These are phyloP conservation scores for Blastobasis lacticolella DNA, from an alignment of 2,888 invertebrate genomes.

Conservation along the genomic window DNA sequence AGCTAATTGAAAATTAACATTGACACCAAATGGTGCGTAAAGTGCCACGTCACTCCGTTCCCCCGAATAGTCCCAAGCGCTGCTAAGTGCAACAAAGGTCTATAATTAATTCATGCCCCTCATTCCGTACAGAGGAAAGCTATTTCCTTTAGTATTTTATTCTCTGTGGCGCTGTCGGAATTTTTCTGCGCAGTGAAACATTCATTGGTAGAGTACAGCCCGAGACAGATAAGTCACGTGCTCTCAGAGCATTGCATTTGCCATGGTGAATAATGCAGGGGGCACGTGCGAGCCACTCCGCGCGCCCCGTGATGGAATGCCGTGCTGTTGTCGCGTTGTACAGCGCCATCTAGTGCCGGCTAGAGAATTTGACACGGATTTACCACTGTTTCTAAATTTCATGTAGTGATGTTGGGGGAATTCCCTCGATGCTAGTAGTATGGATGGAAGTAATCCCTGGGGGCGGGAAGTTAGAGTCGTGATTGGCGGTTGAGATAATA, in stretches of 20 bases:
- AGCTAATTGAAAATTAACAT: no score
- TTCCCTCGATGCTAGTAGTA: no score
- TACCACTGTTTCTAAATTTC: slow-evolving; percentile 2
- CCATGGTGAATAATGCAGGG: slow-evolving; percentile 65
- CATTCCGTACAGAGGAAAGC: neutral
- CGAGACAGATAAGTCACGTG: slow-evolving; percentile 57
- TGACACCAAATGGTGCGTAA: no score
- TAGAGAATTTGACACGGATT: slow-evolving; percentile 9
- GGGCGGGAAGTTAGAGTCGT: no score
- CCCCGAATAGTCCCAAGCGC: no score
- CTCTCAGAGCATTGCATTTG: slow-evolving; percentile 48
- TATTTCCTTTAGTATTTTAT: slow-evolving; percentile 1
- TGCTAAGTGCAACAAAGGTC: no score
- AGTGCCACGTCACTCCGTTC: no score
- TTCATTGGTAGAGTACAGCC: slow-evolving; percentile 30
- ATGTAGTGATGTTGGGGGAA: neutral
- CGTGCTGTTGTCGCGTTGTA: slow-evolving; percentile 39
- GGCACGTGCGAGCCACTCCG: slow-evolving; percentile 40
- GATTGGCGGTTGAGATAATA: no score
- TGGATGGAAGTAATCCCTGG: no score
- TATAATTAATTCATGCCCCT: no score
- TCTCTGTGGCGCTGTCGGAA: slow-evolving; percentile 15
- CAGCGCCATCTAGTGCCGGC: slow-evolving; percentile 16
- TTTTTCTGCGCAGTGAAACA: slow-evolving; percentile 46
- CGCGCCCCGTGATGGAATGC: slow-evolving; percentile 41